Evolutionary conservation across 2,888 invertebrate species (phyloP), one percentile per base, ranked within the genome.

Genomic region (Orchesella flavescens): DNA sequence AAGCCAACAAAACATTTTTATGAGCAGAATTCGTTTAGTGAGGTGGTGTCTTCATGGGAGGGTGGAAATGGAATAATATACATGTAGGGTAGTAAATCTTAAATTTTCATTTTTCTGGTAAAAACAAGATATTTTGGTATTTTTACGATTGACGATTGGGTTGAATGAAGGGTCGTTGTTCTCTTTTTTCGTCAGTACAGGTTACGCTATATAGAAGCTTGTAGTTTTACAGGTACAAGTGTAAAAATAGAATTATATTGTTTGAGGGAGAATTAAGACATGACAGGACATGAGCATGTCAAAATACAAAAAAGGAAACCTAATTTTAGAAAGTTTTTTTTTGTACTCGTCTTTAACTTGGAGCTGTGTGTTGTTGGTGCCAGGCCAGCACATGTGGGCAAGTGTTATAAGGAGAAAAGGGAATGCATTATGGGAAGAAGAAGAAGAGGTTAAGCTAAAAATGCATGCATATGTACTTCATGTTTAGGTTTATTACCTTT

Each of bases 401-500:
- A n/a, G n/a, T n/a, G n/a, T n/a, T n/a, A n/a, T 24, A 46, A 68
- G 68, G 23, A 71, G 34, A 71, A 13, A 63, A 55, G 57, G 23
- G 15, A 7, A 53, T 10, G 49, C 23, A n/a, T n/a, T n/a, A n/a
- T n/a, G 53, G 66, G 12, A 74, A 24, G 46, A 66, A 69, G 24
- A 23, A 65, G 65, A 44, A 43, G 7, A 65, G 61, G 12, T 43
- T 65, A n/a, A 65, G 43, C 7, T 9, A 15, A 9, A 65, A 65
- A 43, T 65, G 65, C 65, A 65, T 43, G 65, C 65, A 65, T 59
- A n/a, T n/a, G n/a, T n/a, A 19, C 19, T 76, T 49, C 66, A 46
- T 77, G 59, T 61, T 57, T 65, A 68, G 55, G 53, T 79, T 79
- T 79, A 75, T 82, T 82, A 82, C 71, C 49, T 77, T 77, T 77